A percentile compares a stretch with the other conserved stretches of the same genome.
These are phyloP conservation scores for Platycheirus albimanus DNA, from an alignment of 2,888 invertebrate genomes.

Conservation along the genomic window DNA sequence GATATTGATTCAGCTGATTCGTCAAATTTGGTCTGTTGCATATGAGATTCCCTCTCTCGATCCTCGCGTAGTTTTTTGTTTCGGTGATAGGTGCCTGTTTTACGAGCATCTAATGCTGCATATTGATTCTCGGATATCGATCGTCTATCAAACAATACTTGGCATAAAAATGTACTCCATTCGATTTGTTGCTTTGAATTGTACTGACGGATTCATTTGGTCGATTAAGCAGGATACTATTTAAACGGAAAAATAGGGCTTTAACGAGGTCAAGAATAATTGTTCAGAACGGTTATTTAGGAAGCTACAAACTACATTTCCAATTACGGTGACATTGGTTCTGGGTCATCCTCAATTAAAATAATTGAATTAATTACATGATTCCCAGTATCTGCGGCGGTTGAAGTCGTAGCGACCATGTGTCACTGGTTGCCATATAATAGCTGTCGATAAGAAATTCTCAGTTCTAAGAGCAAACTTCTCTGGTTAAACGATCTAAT, in stretches of 20 bases:
- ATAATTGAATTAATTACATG: conserved; percentile 84
- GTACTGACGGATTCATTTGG: conserved; percentile 77
- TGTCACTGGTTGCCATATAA: conserved; percentile 90
- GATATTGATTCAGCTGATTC: conserved; percentile 85
- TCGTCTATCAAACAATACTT: conserved; percentile 93
- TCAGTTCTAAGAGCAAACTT: conserved; percentile 84
- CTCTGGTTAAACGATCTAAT: conserved; percentile 92
- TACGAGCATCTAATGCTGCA: conserved; percentile 96
- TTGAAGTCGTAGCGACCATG: conserved; percentile 84
- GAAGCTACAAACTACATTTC: neutral
- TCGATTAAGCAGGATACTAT: conserved; percentile 79
- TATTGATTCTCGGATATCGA: conserved; percentile 99
- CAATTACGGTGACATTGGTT: conserved; percentile 82
- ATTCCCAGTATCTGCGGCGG: conserved; percentile 76
- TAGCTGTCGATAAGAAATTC: conserved; percentile 95
- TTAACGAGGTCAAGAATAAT: neutral
- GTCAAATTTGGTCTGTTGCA: conserved; percentile 80
- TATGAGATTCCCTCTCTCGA: conserved; percentile 83
- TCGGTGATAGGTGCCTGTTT: conserved; percentile 96
- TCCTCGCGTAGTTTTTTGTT: conserved; percentile 90
- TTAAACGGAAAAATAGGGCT: no score
- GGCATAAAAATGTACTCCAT: conserved; percentile 79
- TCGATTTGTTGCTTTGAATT: conserved; percentile 75
- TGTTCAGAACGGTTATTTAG: no score
- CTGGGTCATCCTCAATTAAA: conserved; percentile 86